Conservation (phyloP, 2,888 invertebrate species). For the Amorpha juglandis region DNA sequence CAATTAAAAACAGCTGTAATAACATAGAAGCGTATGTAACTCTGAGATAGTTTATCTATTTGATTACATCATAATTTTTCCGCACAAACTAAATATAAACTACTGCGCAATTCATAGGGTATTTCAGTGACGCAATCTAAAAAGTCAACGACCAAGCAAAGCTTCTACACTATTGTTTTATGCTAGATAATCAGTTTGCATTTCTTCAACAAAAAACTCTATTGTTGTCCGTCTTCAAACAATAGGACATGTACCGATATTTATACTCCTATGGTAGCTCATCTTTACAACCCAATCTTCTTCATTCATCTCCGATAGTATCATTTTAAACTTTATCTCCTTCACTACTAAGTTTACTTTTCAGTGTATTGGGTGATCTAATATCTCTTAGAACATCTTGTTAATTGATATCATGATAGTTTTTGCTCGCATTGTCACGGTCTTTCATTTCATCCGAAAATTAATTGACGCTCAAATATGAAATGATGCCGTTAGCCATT, state of each 20-base stretch:
- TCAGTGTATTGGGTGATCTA: background rate
- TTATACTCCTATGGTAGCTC: conserved; percentile 15
- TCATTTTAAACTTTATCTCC: background rate
- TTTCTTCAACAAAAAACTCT: conserved; percentile 16
- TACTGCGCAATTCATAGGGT: background rate
- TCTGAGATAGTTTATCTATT: background rate
- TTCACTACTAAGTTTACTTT: conserved; percentile 9
- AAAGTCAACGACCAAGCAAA: conserved; percentile 12
- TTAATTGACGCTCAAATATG: conserved; percentile 66
- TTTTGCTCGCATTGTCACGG: conserved; percentile 52
- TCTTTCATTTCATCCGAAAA: conserved; percentile 43
- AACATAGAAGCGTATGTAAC: background rate
- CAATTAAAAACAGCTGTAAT: background rate
- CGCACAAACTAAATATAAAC: background rate
- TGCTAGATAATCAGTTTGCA: conserved; percentile 9
- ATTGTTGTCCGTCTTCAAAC: conserved; percentile 24
- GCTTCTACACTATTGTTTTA: conserved; percentile 13
- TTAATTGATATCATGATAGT: conserved; percentile 62
- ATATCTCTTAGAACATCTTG: conserved; percentile 31
- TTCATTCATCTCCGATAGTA: background rate
- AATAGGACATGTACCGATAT: conserved; percentile 29
- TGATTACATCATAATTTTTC: background rate
- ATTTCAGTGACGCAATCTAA: conserved; percentile 12
- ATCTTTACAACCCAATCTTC: conserved; percentile 5
- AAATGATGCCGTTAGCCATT: conserved; percentile 60